Conservation (phyloP, 2,888 invertebrate species). For the Cotesia congregata region DNA sequence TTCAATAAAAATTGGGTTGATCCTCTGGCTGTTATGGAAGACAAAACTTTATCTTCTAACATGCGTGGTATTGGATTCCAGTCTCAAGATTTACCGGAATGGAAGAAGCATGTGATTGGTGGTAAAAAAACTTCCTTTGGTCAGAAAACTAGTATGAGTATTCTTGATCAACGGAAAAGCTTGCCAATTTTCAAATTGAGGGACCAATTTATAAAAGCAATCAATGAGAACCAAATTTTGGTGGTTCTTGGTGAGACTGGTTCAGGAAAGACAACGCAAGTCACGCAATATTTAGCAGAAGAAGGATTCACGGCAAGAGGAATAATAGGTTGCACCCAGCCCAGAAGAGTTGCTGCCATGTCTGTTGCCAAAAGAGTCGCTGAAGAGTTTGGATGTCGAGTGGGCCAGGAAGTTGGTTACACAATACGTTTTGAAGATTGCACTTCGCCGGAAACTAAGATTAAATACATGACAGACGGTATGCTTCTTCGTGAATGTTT, state of each 20-base stretch:
- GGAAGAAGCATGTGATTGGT: constrained; percentile 99
- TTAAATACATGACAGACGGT: constrained; percentile 99
- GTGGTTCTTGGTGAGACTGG: constrained; percentile 99
- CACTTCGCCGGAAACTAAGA: constrained; percentile 97
- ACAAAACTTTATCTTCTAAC: constrained; percentile 80
- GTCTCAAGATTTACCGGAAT: constrained; percentile 95
- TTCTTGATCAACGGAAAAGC: constrained; percentile 95
- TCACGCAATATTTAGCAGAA: constrained; percentile 98
- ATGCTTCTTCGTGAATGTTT: constrained; percentile 98
- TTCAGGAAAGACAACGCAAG: constrained; percentile 99
- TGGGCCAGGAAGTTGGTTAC: constrained; percentile 99
- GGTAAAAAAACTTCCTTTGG: constrained; percentile 98
- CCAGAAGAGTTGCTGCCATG: constrained; percentile 96
- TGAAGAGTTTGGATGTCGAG: constrained; percentile 96
- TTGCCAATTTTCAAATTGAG: constrained; percentile 96
- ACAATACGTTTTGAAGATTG: constrained; percentile 99
- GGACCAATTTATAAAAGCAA: constrained; percentile 95
- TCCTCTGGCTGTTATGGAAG: constrained; percentile 89
- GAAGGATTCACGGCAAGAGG: constrained; percentile 93
- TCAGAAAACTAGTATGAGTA: constrained; percentile 93
- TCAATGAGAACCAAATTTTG: constrained; percentile 95
- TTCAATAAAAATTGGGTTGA: constrained; percentile 97
- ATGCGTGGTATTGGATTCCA: constrained; percentile 88
- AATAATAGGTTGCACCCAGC: constrained; percentile 95
- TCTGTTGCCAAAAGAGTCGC: constrained; percentile 99